Evolutionary conservation across 2,888 invertebrate genomes (phyloP), one percentile per base, ranked within the genome.

Genomic region (Napeogenes sylphis): DNA sequence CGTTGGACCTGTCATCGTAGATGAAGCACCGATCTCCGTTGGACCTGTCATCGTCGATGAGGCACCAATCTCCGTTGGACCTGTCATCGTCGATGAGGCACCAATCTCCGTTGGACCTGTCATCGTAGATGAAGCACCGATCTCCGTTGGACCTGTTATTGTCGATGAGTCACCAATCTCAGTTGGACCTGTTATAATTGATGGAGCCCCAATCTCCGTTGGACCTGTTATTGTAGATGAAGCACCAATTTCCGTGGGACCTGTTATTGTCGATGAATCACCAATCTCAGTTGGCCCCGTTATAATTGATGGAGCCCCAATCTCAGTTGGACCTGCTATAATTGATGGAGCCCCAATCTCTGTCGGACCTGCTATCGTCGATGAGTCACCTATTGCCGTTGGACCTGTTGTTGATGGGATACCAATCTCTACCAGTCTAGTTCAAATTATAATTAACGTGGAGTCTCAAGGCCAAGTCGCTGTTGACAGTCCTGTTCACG

Each of bases 221-320:
- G 70, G 68, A 54, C 70, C 70, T 3, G 69, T 65, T 0, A 30
- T 73, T 3, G 57, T 71, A 2, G 61, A 70, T 51, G 55, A 51
- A 0, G 66, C 62, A 42, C 46, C 35, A 1, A 68, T 71, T 30
- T 66, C 68, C 30, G 59, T 62, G 2, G 68, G 68, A 45, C 67
- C 69, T 5, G 65, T 64, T 5, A 30, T 66, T 2, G 47, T 67
- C 3, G 53, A 61, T 46, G 45, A 45, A n/a, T 57, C 53, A 55
- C 57, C 61, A 0, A 60, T 64, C 8, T 33, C 46, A 5, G 42
- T 62, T 46, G 64, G 64, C 32, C 63, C 65, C 2, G 58, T 53
- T 3, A n/a, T 57, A 12, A 38, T 58, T 1, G 54, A 58, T 42
- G 45, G 47, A 6, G 13, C 53, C 6, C 53, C 53, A 2, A 53